Conservation (phyloP, 2,888 invertebrate genomes). For the Apamea sordens region DNA sequence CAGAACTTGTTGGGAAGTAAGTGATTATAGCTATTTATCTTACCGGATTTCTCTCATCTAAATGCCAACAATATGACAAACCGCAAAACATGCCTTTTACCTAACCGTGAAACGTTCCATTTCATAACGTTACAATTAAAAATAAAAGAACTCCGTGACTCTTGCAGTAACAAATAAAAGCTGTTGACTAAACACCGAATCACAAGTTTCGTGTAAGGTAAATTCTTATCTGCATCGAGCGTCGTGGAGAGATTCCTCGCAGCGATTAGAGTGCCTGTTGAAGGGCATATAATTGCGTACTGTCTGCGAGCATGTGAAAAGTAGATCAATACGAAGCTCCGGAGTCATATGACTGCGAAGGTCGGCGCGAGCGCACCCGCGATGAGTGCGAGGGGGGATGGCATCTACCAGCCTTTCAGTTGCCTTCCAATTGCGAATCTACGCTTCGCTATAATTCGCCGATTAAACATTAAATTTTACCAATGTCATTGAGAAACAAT, state of each 20-base stretch:
- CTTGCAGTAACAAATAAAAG: conserved; percentile 58
- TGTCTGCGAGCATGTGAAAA: conserved; percentile 73
- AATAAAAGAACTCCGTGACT: conserved; percentile 50
- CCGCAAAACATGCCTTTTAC: conserved; percentile 68
- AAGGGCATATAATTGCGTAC: conserved; percentile 73
- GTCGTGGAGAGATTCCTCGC: conserved; percentile 55
- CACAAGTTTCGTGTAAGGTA: conserved; percentile 37
- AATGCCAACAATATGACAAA: conserved; percentile 60
- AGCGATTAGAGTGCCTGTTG: conserved; percentile 66
- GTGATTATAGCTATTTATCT: conserved; percentile 37
- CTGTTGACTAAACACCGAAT: conserved; percentile 39
- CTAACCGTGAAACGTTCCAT: conserved; percentile 60
- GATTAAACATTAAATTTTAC: conserved; percentile 47
- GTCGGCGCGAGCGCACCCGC: conserved; percentile 65
- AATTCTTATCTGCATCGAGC: conserved; percentile 49
- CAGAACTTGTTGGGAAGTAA: conserved; percentile 50
- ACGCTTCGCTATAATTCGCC: conserved; percentile 40
- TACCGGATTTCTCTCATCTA: conserved; percentile 59
- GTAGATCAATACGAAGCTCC: conserved; percentile 80
- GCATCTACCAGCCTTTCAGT: conserved; percentile 58
- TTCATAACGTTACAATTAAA: conserved; percentile 65
- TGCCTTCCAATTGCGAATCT: conserved; percentile 68
- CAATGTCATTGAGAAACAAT: conserved; percentile 33
- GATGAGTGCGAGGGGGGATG: conserved; percentile 48
- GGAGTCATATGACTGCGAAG: conserved; percentile 84